Evolutionary conservation across 1,140 invertebrate species (phyloP), one percentile per base, ranked within the genome.

Genomic region (Contarinia nasturtii): DNA sequence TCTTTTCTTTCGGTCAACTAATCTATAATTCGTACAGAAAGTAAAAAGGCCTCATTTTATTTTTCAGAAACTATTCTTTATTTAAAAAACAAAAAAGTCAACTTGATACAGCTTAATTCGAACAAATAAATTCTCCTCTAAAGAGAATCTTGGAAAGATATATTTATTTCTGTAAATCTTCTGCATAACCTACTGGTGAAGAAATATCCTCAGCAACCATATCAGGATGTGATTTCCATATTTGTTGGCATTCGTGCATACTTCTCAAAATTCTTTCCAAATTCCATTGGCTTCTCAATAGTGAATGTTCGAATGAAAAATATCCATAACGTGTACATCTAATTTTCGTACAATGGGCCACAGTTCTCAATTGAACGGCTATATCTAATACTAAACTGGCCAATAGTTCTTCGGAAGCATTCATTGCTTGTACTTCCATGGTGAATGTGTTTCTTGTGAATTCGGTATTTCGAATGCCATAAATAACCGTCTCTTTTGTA

Each of bases 401-500:
- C 75, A 10, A 95, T 60, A 58, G 82, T 17, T 71, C 63, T 50
- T 82, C 77, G 51, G 73, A 70, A 67, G 91, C 87, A 64, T 92
- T 91, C 27, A 90, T 77, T 44, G 77, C 75, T 52, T 88, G 79
- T 17, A 94, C 66, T 70, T 94, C 89, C 80, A 96, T 59, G n/a
- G 78, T 82, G 59, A 96, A 94, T 54, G 86, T 65, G 2, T 91
- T 91, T 37, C 75, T 70, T 5, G 79, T 63, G 63, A 89, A 94
- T 47, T 84, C 60, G 18, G 84, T 71, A 63, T 87, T 82, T 66
- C 82, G 86, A n/a, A 95, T 74, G 17, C 79, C 76, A 67, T 95
- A 96, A 27, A 96, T 57, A 11, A 95, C 62, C 1, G 89, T 83
- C 33, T 77, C 60, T 52, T 78, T 76, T 11, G 65, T 68, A 50